These are phyloP conservation scores for Phyto melanocephala DNA, from an alignment of 2,888 invertebrate species.

Conservation along the genomic window DNA sequence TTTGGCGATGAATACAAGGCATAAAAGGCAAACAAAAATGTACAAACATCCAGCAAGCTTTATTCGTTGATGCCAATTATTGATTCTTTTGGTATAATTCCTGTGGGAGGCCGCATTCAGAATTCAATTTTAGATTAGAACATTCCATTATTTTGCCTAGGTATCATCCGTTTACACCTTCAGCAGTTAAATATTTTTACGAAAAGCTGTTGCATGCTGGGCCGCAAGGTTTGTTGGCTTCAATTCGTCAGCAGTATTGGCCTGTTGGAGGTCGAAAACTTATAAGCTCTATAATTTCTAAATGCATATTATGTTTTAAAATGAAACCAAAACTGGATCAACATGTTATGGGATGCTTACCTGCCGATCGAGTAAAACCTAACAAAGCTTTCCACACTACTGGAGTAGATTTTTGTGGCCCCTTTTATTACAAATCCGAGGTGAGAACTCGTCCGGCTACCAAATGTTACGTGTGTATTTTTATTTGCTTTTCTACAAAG, in stretches of 20 bases:
- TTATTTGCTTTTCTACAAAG: constrained; percentile 54
- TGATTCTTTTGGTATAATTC: constrained; percentile 43
- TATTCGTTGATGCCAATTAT: constrained; percentile 24
- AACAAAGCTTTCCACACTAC: constrained; percentile 29
- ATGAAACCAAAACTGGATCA: constrained; percentile 12
- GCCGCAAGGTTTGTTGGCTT: no score
- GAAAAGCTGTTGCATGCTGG: no score
- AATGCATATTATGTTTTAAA: constrained; percentile 41
- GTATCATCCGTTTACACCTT: constrained; percentile 43
- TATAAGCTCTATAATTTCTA: constrained; percentile 9
- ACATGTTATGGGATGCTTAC: constrained; percentile 47
- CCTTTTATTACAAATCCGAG: no score
- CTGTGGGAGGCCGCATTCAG: constrained; percentile 28
- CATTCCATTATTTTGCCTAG: no score
- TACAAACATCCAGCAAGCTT: constrained; percentile 20
- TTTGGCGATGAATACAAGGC: constrained; percentile 14
- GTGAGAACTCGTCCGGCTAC: no score
- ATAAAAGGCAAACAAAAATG: not conserved
- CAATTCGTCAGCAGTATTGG: no score
- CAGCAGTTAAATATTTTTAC: constrained; percentile 48
- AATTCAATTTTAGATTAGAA: constrained; percentile 6
- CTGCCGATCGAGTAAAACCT: constrained; percentile 18
- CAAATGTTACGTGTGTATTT: no score
- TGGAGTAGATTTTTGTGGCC: constrained; percentile 37
- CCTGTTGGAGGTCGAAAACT: constrained; percentile 40